These are phyloP conservation scores for Chrysolina americana DNA, from an alignment of 2,888 invertebrate species.

Conservation along the genomic window DNA sequence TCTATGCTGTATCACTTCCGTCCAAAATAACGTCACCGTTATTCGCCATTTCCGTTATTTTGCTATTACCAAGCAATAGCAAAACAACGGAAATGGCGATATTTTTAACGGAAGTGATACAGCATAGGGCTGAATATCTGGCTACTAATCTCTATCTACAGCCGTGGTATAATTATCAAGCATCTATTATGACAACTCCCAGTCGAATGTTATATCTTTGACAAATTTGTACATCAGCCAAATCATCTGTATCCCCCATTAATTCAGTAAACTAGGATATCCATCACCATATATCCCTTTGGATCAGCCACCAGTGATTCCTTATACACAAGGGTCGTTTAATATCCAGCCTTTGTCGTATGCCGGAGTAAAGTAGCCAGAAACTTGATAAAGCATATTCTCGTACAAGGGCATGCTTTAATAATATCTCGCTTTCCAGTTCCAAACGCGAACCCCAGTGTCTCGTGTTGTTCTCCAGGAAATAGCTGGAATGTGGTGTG, in stretches of 20 bases:
- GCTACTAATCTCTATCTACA: too few relatives aligned
- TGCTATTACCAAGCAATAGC: too few relatives aligned
- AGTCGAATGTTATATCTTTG: too few relatives aligned
- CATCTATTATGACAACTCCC: too few relatives aligned
- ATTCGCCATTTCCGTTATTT: too few relatives aligned
- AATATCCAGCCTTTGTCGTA: slow-evolving; percentile 10
- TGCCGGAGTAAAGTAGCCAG: slow-evolving; percentile 7
- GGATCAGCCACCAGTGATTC: slow-evolving; percentile 12
- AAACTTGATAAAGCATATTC: slow-evolving; percentile 13
- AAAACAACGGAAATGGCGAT: too few relatives aligned
- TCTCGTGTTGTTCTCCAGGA: background rate
- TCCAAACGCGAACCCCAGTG: background rate
- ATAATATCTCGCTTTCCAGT: slow-evolving; percentile 7
- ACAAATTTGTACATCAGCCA: too few relatives aligned
- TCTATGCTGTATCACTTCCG: too few relatives aligned
- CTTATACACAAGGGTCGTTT: slow-evolving; percentile 17
- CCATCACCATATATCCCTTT: background rate
- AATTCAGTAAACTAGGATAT: background rate
- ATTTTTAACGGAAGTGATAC: too few relatives aligned
- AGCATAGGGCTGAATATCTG: too few relatives aligned
- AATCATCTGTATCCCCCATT: background rate
- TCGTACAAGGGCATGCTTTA: background rate
- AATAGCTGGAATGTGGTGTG: background rate
- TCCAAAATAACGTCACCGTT: too few relatives aligned
- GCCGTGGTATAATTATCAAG: too few relatives aligned